Evolutionary conservation across 2,888 invertebrate genomes (phyloP).

Genomic region (Drymonia ruficornis): DNA sequence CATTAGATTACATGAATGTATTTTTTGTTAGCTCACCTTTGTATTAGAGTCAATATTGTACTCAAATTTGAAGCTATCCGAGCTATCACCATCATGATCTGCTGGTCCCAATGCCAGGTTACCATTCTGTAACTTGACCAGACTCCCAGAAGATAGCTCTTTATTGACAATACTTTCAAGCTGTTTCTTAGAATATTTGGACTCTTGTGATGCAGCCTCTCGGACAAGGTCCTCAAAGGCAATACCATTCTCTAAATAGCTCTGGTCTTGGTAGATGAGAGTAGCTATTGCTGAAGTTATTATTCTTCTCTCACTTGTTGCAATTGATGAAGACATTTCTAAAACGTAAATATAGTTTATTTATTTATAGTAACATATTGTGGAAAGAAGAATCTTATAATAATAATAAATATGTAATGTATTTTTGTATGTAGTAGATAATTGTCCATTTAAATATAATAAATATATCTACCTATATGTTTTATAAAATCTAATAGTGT

Average conservation of each 20-base stretch:
- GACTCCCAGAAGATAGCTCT: constrained; percentile 88
- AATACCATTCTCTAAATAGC: constrained; percentile 89
- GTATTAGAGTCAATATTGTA: constrained; percentile 71
- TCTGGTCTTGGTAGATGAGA: constrained; percentile 89
- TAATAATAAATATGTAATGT: too few relatives aligned
- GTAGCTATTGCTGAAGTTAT: constrained; percentile 89
- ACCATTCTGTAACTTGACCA: constrained; percentile 88
- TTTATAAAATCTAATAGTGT: too few relatives aligned
- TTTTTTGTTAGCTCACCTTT: constrained; percentile 64
- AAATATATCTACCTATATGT: too few relatives aligned
- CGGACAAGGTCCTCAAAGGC: constrained; percentile 88
- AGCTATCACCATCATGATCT: constrained; percentile 84
- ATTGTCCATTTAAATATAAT: too few relatives aligned
- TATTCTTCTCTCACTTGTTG: constrained; percentile 79
- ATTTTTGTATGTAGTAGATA: too few relatives aligned
- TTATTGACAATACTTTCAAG: constrained; percentile 87
- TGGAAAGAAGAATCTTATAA: too few relatives aligned
- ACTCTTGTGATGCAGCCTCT: constrained; percentile 87
- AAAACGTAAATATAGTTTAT: constrained; percentile 22
- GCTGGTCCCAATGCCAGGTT: constrained; percentile 88
- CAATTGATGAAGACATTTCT: constrained; percentile 77
- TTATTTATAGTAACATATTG: too few relatives aligned
- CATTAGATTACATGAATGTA: too few relatives aligned
- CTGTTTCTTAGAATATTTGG: constrained; percentile 86
- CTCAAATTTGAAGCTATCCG: constrained; percentile 78